Evolutionary conservation across 2,113 vertebrate species (phyloP).

Genomic region (Zapornia atra): DNA sequence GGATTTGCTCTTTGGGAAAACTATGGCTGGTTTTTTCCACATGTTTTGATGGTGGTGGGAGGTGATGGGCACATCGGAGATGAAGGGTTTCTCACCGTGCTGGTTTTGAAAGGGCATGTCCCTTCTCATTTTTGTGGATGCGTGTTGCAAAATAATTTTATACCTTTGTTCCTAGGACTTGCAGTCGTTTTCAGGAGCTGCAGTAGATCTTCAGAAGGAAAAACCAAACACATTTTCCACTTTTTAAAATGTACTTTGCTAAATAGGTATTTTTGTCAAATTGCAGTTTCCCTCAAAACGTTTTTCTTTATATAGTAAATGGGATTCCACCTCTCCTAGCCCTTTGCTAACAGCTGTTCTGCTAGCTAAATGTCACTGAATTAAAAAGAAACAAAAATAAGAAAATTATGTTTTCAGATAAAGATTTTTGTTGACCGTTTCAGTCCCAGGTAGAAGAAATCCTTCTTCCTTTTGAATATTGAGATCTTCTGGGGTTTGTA

Average conservation of each 20-base stretch:
- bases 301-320: conserved; percentile 59
- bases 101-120: not conserved
- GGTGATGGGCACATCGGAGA: not conserved
- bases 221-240: not conserved
- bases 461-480: not conserved
- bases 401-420: conserved; percentile 12
- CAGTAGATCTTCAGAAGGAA: not conserved
- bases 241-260: conserved; percentile 25
- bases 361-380: conserved; percentile 74
- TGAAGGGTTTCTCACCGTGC: fast-evolving
- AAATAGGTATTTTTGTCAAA: conserved; percentile 35
- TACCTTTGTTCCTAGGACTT: not conserved
- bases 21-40: fast-evolving
- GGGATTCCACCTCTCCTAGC: conserved; percentile 65
- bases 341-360: conserved; percentile 75
- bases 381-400: conserved; percentile 63
- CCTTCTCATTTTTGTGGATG: not conserved
- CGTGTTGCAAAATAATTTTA: not conserved
- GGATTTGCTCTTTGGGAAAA: not conserved
- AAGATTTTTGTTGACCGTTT: conserved; percentile 58
- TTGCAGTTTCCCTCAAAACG: conserved; percentile 30
- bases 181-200: not conserved
- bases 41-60: not conserved
- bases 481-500: not conserved
- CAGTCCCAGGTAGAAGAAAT: not conserved